These are phyloP conservation scores for Aphodius sticticus DNA, from an alignment of 2,888 invertebrate genomes.

Conservation along the genomic window DNA sequence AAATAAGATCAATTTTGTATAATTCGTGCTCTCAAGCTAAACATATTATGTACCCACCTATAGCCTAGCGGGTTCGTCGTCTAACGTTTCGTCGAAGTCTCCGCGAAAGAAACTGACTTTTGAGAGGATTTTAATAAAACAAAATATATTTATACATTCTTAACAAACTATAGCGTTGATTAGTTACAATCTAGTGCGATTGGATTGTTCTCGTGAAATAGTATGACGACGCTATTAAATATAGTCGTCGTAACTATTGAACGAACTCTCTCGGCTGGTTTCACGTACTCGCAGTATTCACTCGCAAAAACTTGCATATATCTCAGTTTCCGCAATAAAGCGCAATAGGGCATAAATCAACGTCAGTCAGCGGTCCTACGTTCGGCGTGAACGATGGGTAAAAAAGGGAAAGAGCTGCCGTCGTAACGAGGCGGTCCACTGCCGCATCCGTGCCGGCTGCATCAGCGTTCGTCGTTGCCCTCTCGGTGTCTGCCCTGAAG, in stretches of 20 bases:
- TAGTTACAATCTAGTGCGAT: no score
- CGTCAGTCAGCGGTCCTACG: neutral
- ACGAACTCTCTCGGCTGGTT: neutral
- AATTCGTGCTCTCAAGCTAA: no score
- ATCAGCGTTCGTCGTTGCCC: neutral
- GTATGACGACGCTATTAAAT: neutral
- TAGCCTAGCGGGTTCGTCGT: no score
- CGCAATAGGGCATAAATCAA: neutral
- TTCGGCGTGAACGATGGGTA: neutral
- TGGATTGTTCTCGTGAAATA: no score
- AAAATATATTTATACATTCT: no score
- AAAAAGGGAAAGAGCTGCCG: neutral
- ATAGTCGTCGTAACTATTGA: neutral
- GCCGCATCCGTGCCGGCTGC: neutral
- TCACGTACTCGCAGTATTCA: neutral
- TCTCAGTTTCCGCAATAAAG: slow-evolving; percentile 4
- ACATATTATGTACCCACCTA: no score
- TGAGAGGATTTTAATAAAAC: no score
- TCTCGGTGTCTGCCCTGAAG: no score
- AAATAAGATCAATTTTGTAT: no score
- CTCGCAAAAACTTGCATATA: neutral
- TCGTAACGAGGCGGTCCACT: neutral
- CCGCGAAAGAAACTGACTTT: no score
- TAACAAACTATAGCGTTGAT: no score
- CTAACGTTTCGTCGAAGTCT: no score